phyloP scores from a whole-genome alignment of 2,113 vertebrate genomes.

The Gymnarchus niloticus region DNA sequence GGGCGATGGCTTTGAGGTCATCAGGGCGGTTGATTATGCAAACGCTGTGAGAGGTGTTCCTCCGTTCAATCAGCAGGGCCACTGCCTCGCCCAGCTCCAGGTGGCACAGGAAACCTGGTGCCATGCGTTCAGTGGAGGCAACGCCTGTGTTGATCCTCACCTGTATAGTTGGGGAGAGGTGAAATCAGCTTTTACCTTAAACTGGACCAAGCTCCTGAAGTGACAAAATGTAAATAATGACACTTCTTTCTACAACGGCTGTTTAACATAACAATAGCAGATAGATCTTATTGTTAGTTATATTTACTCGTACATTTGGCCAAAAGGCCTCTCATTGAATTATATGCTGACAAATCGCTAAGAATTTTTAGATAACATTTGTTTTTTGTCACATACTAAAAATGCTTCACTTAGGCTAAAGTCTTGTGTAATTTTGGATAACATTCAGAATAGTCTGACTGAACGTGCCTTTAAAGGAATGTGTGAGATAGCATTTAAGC shows the following conservation, averaged over 20 bases:
- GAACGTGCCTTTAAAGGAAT: not conserved
- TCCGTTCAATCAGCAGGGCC: constrained; percentile 60
- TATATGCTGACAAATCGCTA: too few species aligned
- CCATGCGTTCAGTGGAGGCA: constrained; percentile 56
- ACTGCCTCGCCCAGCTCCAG: constrained; percentile 68
- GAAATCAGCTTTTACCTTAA: too few species aligned
- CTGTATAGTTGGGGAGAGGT: constrained; percentile 39
- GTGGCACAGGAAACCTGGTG: constrained; percentile 66
- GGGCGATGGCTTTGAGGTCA: constrained; percentile 60
- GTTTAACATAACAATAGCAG: not conserved
- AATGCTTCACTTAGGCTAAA: not conserved
- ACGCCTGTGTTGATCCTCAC: constrained; percentile 73
- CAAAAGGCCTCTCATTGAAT: not conserved
- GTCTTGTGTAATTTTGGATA: not conserved
- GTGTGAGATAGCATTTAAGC: not conserved
- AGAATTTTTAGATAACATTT: too few species aligned
- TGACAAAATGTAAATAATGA: not conserved
- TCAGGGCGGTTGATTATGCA: constrained; percentile 56
- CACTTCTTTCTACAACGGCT: not conserved
- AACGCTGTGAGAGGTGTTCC: constrained; percentile 53
- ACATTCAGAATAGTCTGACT: not conserved
- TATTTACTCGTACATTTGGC: not conserved
- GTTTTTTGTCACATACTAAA: too few species aligned
- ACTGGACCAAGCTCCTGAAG: not conserved
- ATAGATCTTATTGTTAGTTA: not conserved